phyloP scores from a whole-genome alignment of 2,113 vertebrate species.

The Aleadryas rufinucha region DNA sequence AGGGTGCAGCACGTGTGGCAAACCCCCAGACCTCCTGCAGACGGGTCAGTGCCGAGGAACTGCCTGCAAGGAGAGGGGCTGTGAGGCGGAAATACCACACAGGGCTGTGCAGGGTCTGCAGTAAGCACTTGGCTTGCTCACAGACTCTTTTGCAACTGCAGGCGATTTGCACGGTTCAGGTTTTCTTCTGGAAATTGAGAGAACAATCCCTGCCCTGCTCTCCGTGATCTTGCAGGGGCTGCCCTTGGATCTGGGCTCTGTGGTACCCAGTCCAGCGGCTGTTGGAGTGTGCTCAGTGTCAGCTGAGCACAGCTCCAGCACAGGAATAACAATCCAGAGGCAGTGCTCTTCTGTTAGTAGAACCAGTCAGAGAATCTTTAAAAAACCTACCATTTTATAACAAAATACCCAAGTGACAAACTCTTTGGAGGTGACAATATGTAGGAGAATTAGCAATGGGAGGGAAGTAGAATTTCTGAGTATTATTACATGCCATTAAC shows the following conservation, averaged over 20 bases:
- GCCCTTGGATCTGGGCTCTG: neutral
- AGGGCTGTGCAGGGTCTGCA: neutral
- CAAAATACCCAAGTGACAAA: slow-evolving; percentile 20
- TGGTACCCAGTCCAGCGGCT: neutral
- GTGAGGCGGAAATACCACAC: neutral
- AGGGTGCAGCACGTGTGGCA: rapidly evolving
- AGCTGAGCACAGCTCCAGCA: neutral
- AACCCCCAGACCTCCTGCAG: neutral
- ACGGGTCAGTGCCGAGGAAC: neutral
- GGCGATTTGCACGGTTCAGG: neutral
- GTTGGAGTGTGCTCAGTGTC: neutral
- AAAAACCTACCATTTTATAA: neutral
- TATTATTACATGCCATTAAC: slow-evolving; percentile 36
- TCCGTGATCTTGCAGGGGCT: neutral
- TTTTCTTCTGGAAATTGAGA: neutral
- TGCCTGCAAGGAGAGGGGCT: neutral
- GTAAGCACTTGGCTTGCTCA: neutral
- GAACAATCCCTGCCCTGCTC: neutral
- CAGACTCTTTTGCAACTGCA: neutral
- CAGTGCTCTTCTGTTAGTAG: rapidly evolving
- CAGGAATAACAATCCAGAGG: neutral
- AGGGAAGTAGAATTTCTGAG: neutral
- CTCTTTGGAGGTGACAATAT: slow-evolving; percentile 27
- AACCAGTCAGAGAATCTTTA: neutral
- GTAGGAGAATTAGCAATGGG: slow-evolving; percentile 46